These are phyloP conservation scores for Oreortyx pictus DNA, from an alignment of 2,797 vertebrate genomes.

Conservation along the genomic window DNA sequence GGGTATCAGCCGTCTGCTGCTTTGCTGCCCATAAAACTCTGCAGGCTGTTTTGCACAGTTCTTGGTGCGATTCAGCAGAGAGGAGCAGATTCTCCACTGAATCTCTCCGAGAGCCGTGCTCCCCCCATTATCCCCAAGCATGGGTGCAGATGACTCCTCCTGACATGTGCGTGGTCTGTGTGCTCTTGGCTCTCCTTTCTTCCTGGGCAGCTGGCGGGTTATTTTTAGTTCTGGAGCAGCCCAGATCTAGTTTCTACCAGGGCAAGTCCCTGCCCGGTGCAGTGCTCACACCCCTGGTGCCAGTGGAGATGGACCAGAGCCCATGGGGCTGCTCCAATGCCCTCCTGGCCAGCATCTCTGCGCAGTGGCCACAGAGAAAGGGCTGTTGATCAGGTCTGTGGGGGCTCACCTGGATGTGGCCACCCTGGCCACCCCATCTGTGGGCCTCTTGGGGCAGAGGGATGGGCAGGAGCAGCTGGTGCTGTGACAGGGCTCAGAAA, in stretches of 20 bases:
- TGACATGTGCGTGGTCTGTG: background rate
- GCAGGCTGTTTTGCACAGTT: background rate
- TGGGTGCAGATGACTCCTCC: conserved; percentile 40
- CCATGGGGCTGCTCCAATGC: rapidly evolving
- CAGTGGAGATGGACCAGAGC: background rate
- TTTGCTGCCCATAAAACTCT: background rate
- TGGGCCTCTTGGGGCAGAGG: conserved; percentile 38
- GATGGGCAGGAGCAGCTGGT: conserved; percentile 70
- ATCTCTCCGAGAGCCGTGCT: background rate
- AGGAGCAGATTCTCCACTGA: background rate
- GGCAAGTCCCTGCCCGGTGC: background rate
- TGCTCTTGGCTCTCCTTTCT: conserved; percentile 25
- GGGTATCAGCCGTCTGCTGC: conserved; percentile 9
- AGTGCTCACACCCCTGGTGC: background rate
- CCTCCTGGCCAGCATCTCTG: background rate
- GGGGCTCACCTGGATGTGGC: conserved; percentile 36
- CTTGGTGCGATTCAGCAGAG: background rate
- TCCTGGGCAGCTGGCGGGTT: conserved; percentile 58
- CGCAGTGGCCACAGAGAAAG: background rate
- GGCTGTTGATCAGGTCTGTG: background rate
- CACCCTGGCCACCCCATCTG: conserved; percentile 14
- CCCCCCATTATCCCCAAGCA: background rate
- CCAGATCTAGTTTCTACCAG: conserved; percentile 54
- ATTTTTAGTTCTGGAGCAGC: conserved; percentile 60
- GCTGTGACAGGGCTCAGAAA: conserved; percentile 37